phyloP scores from a whole-genome alignment of 2,113 vertebrate genomes.

The Coptodon rendalli region DNA sequence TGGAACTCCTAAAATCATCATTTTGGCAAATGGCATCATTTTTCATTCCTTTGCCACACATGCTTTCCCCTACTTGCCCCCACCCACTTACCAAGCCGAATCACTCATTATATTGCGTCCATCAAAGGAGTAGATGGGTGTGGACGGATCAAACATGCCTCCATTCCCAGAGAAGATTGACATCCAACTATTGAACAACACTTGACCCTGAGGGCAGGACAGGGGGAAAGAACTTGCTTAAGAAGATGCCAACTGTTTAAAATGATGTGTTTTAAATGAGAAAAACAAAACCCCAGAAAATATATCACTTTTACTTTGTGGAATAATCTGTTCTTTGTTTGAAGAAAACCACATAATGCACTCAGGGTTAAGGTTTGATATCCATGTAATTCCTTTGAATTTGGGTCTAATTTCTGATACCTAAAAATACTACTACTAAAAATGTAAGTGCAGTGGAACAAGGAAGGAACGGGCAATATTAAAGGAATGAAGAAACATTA shows the following conservation, averaged over 20 bases:
- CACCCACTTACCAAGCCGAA: constrained; percentile 75
- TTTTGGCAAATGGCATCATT: background rate
- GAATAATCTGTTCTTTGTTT: background rate
- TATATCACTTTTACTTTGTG: background rate
- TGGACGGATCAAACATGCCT: constrained; percentile 68
- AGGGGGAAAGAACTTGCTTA: background rate
- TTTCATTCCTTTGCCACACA: background rate
- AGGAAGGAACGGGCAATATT: background rate
- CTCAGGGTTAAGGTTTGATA: background rate
- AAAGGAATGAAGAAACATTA: background rate
- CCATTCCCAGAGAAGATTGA: constrained; percentile 81
- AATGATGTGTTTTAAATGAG: background rate
- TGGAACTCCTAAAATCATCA: background rate
- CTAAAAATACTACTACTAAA: background rate
- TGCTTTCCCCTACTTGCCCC: background rate
- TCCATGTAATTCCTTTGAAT: background rate
- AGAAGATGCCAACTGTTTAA: background rate
- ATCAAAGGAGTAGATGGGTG: constrained; percentile 85
- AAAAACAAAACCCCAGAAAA: background rate
- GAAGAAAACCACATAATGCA: background rate
- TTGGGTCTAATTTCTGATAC: background rate
- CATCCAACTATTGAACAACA: constrained; percentile 85
- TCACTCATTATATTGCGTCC: constrained; percentile 83
- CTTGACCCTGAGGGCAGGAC: constrained; percentile 74
- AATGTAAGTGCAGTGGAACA: background rate